A percentile compares a stretch with the other conserved stretches of the same genome.
These are phyloP conservation scores for Homalodisca vitripennis DNA, from an alignment of 1,140 invertebrate species.

Conservation along the genomic window DNA sequence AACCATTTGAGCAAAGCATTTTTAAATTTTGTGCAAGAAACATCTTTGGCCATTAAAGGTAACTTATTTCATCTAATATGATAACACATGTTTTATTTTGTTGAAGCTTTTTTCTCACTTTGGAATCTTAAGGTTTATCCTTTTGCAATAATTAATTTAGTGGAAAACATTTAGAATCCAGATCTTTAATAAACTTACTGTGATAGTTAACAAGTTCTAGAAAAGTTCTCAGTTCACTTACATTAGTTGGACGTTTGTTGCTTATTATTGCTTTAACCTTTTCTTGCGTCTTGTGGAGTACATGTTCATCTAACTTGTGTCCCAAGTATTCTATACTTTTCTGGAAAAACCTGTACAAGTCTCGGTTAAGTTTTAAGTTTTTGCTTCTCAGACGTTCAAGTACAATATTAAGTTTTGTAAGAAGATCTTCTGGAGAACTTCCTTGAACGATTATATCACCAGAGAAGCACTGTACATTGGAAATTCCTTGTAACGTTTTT, in stretches of 20 bases:
- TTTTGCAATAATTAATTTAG: constrained; percentile 34
- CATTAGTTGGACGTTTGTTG: constrained; percentile 24
- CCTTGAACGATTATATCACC: constrained; percentile 34
- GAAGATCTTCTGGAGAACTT: background rate
- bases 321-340: constrained; percentile 39
- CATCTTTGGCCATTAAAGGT: too few species aligned
- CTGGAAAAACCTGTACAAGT: constrained; percentile 29
- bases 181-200: constrained; percentile 41
- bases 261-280: constrained; percentile 42
- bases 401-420: background rate
- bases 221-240: constrained; percentile 41
- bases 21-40: too few species aligned
- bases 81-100: constrained; percentile 45
- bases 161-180: constrained; percentile 30
- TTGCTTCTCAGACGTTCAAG: background rate
- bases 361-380: constrained; percentile 29
- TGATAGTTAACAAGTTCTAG: constrained; percentile 47
- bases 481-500: constrained; percentile 2
- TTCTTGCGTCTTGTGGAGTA: constrained; percentile 32
- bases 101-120: constrained; percentile 44
- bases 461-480: constrained; percentile 20
- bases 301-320: constrained; percentile 36
- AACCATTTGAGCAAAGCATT: too few species aligned
- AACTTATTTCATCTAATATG: too few species aligned
- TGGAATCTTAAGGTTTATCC: background rate